Evolutionary conservation across 2,888 invertebrate species (phyloP).

Genomic region (Sylvicola cinctus): DNA sequence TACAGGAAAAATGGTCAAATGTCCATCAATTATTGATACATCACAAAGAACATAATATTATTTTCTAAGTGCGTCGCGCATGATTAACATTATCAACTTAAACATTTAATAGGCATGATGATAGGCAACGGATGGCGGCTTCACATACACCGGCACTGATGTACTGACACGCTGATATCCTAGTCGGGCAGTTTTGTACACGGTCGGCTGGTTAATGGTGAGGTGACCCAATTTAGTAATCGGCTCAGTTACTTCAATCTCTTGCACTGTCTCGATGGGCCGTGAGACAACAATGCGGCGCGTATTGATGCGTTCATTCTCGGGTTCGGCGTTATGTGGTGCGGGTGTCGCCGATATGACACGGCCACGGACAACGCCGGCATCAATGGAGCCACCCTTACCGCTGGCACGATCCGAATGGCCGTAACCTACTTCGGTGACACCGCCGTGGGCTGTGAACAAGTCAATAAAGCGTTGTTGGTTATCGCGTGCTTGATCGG

Average conservation of each 20-base stretch:
- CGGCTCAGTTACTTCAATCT: constrained; percentile 30
- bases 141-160: too few relatives aligned
- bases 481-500: constrained; percentile 22
- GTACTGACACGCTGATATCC: constrained; percentile 26
- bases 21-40: too few relatives aligned
- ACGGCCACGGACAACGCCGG: constrained; percentile 28
- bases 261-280: constrained; percentile 37
- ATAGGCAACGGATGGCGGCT: too few relatives aligned
- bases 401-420: constrained; percentile 17
- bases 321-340: constrained; percentile 27
- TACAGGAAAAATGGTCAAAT: too few relatives aligned
- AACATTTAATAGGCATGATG: too few relatives aligned
- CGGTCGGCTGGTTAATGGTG: constrained; percentile 32
- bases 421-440: constrained; percentile 23
- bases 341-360: constrained; percentile 35
- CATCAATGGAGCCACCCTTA: constrained; percentile 20
- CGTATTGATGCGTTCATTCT: constrained; percentile 34
- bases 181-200: constrained; percentile 27
- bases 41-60: too few relatives aligned
- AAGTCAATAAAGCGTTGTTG: constrained; percentile 31
- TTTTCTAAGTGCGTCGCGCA: too few relatives aligned
- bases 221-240: too few relatives aligned
- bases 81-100: too few relatives aligned
- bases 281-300: constrained; percentile 37
- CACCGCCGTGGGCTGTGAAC: constrained; percentile 25